These are phyloP conservation scores for Aphrophora alni DNA, from an alignment of 2,888 invertebrate species.

Conservation along the genomic window DNA sequence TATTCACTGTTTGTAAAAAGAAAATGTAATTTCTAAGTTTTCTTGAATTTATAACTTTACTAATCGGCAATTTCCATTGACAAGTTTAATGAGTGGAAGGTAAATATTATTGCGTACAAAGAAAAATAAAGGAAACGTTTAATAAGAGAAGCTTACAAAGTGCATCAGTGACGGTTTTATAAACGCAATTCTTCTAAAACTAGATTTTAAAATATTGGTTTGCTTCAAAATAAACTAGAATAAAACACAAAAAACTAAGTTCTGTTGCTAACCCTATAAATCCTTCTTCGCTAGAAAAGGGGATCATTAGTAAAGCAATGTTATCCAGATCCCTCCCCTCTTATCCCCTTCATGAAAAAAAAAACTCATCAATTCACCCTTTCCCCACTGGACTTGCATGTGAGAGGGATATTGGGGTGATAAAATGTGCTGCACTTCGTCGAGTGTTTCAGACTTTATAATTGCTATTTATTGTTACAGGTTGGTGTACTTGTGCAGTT, in stretches of 20 bases:
- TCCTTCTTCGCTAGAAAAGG: not conserved
- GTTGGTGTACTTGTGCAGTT: not conserved
- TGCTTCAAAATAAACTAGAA: too few relatives aligned
- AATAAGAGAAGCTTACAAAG: too few relatives aligned
- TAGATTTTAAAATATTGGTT: too few relatives aligned
- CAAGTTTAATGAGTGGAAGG: too few relatives aligned
- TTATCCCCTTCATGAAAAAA: not conserved
- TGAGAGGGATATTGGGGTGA: not conserved
- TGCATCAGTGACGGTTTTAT: too few relatives aligned
- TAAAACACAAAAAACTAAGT: not conserved
- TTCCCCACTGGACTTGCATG: not conserved
- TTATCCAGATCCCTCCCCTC: not conserved
- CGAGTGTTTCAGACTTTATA: not conserved
- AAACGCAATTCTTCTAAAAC: too few relatives aligned
- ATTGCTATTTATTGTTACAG: not conserved
- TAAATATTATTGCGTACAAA: too few relatives aligned
- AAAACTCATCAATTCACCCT: constrained; percentile 9
- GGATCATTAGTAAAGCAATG: constrained; percentile 5
- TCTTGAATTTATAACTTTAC: too few relatives aligned
- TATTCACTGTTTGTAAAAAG: too few relatives aligned
- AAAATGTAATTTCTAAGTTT: too few relatives aligned
- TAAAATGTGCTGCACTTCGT: not conserved
- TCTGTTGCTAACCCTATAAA: not conserved
- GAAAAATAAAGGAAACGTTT: too few relatives aligned
- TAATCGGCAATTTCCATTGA: too few relatives aligned